Evolutionary conservation across 2,888 invertebrate species (phyloP).

Genomic region (Drosophila neotestacea): DNA sequence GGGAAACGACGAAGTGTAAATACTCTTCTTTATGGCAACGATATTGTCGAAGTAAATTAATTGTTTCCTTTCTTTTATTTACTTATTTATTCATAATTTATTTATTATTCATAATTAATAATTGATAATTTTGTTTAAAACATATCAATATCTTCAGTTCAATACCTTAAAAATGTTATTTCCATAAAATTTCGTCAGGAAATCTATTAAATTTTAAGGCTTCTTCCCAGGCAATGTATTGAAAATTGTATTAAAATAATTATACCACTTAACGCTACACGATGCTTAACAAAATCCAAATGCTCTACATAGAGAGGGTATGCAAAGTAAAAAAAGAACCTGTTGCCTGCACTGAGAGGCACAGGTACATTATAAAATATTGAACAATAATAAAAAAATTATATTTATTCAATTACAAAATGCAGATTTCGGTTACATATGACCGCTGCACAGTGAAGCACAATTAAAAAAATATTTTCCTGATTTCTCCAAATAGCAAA

Average conservation of each 20-base stretch:
- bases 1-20: neutral
- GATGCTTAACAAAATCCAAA: neutral
- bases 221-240: no score
- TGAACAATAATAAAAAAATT: slow-evolving; percentile 31
- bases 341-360: slow-evolving; percentile 37
- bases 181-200: no score
- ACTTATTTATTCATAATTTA: no score
- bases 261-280: neutral
- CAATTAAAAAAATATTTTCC: no score
- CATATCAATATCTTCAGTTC: no score
- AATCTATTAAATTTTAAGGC: no score
- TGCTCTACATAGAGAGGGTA: neutral
- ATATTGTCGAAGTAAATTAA: neutral
- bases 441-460: slow-evolving; percentile 14
- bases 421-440: slow-evolving; percentile 1
- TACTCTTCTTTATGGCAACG: neutral
- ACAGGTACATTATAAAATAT: slow-evolving; percentile 31
- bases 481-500: no score
- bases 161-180: no score
- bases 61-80: no score
- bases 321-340: slow-evolving; percentile 44
- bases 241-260: neutral
- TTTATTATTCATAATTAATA: no score
- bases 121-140: no score
- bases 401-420: slow-evolving; percentile 39